Evolutionary conservation across 1,140 invertebrate species (phyloP), one percentile per base, ranked within the genome.

Genomic region (Prorops nasuta): DNA sequence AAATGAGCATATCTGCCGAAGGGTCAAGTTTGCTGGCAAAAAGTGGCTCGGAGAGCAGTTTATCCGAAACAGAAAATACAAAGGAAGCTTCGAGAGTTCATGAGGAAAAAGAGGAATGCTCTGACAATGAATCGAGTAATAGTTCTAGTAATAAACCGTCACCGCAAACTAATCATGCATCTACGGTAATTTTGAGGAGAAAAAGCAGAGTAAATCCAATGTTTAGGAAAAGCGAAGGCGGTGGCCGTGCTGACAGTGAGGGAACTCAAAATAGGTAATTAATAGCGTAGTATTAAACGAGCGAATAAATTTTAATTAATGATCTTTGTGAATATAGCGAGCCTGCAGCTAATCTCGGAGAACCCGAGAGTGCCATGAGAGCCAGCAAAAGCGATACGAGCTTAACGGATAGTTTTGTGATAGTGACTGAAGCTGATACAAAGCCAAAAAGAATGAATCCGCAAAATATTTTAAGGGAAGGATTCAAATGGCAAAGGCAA

Each of bases 351-450:
- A 66, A 44, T 47, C 46, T 50, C 20, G 66, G 63, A 6, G 73
- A 78, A 51, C 58, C 67, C 0, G 75, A 78, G 39, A 64, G 71
- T 16, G 68, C 72, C 3, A 80, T 92, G 50, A 80, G 89, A 28
- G 81, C 87, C 1, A 94, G 91, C 67, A 94, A 94, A 78, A 93
- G 90, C 36, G 92, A 94, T 64, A 94, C 91, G 0, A 94, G 90
- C 69, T 80, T 95, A 2, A 92, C 90, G 0, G 94, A 96, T 60
- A 90, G 90, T 21, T 96, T 96, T 78, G 91, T 94, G 1, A 80
- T 94, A 51, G 82, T 94, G 9, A 83, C 83, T 3, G 85, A 86
- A 58, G 79, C 79, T 32, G 76, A 79, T 34, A 77, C 76, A 8
- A 82, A 81, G 58, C 74, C 74, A 36, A 73, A 66, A 20, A 72